Evolutionary conservation across 2,113 vertebrate genomes (phyloP).

Genomic region (Seriola quinqueradiata): DNA sequence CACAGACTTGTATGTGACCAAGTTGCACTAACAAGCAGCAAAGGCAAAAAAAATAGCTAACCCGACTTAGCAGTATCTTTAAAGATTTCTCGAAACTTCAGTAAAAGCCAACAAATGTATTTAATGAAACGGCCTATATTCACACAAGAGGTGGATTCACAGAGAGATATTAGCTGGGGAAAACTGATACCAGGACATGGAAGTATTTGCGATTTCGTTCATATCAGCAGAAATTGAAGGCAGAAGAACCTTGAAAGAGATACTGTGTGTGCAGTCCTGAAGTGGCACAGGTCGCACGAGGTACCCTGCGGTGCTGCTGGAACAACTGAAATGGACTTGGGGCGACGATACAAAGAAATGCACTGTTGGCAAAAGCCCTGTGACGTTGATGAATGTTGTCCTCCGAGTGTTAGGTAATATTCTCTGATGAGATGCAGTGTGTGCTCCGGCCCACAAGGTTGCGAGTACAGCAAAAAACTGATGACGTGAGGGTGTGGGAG

Average conservation of each 20-base stretch:
- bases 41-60: not conserved
- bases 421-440: constrained; percentile 76
- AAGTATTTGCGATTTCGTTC: constrained; percentile 16
- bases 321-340: constrained; percentile 70
- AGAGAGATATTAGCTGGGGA: not conserved
- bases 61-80: too few species aligned
- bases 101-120: not conserved
- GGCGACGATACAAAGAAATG: constrained; percentile 72
- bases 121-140: not conserved
- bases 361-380: constrained; percentile 75
- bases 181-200: constrained; percentile 21
- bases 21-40: too few species aligned
- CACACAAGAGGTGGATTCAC: not conserved
- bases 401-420: constrained; percentile 80
- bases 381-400: constrained; percentile 85
- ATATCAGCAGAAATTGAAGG: constrained; percentile 61
- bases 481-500: constrained; percentile 65
- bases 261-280: constrained; percentile 36
- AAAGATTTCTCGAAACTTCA: not conserved
- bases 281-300: constrained; percentile 51
- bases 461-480: constrained; percentile 65
- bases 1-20: not conserved
- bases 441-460: constrained; percentile 76
- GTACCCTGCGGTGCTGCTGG: constrained; percentile 41
- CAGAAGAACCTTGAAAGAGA: constrained; percentile 71